A percentile compares a stretch with the other conserved stretches of the same genome.
These are phyloP conservation scores for Drosophila punjabiensis DNA, from an alignment of 1,140 invertebrate genomes.

Conservation along the genomic window DNA sequence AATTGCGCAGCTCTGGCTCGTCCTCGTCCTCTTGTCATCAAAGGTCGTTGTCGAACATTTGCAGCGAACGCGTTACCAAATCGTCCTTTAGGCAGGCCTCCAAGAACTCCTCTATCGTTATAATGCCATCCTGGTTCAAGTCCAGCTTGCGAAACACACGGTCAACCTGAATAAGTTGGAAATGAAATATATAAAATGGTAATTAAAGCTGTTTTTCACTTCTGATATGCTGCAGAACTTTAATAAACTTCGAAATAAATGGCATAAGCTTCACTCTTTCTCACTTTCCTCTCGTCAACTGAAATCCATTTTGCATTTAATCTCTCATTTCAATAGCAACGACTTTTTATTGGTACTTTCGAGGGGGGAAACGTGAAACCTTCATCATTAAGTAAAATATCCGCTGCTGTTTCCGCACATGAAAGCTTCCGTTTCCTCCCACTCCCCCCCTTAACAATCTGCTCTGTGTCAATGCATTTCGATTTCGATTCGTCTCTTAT, in stretches of 20 bases:
- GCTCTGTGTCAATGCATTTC: conserved; percentile 48
- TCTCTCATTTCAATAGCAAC: conserved; percentile 6
- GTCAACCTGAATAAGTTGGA: conserved; percentile 87
- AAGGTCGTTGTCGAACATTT: conserved; percentile 91
- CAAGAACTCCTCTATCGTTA: conserved; percentile 98
- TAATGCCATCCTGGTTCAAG: conserved; percentile 96
- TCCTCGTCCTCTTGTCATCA: conserved; percentile 78
- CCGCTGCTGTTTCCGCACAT: conserved; percentile 58
- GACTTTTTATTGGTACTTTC: conserved; percentile 10
- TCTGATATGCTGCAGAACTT: not conserved
- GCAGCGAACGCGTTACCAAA: conserved; percentile 92
- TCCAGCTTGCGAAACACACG: conserved; percentile 96
- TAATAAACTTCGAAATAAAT: not conserved
- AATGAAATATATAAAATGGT: too few species aligned
- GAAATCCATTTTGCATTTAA: conserved; percentile 14
- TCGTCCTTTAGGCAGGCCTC: conserved; percentile 97
- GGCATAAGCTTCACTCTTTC: not conserved
- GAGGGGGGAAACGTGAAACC: conserved; percentile 23
- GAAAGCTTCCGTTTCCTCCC: conserved; percentile 28
- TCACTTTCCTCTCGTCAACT: not conserved
- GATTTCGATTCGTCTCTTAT: conserved; percentile 47
- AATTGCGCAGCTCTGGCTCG: conserved; percentile 59
- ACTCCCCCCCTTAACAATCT: conserved; percentile 6
- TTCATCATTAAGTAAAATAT: conserved; percentile 72
- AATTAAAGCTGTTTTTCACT: not conserved